Percentiles rank a stretch among this genome's conserved stretches.
phyloP scores from a whole-genome alignment of 1,140 invertebrate genomes.

The Zaprionus ghesquierei region DNA sequence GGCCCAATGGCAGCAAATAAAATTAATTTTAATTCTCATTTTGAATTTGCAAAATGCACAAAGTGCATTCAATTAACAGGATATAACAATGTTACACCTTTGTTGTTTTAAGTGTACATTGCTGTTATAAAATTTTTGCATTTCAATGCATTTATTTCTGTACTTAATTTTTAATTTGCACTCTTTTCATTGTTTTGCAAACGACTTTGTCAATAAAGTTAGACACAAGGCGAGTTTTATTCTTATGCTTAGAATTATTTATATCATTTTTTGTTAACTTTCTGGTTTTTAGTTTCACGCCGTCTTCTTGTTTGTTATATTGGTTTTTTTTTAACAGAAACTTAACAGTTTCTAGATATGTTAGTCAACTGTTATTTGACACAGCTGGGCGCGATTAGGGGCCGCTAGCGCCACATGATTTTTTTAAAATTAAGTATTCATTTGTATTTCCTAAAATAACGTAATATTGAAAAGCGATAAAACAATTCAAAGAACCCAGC shows the following conservation, averaged over 20 bases:
- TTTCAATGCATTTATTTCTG: neutral
- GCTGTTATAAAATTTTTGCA: neutral
- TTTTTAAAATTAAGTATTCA: too few relatives aligned
- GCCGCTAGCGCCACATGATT: too few relatives aligned
- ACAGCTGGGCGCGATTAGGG: too few relatives aligned
- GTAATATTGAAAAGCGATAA: too few relatives aligned
- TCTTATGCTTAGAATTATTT: neutral
- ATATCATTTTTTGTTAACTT: neutral
- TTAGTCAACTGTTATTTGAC: too few relatives aligned
- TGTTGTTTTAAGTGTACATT: neutral
- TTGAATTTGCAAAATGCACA: neutral
- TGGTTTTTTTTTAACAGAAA: neutral
- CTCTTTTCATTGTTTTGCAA: neutral
- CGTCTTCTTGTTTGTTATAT: neutral
- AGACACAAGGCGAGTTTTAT: neutral
- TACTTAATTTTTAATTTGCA: neutral
- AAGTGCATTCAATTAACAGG: neutral
- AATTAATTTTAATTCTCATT: neutral
- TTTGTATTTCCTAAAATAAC: too few relatives aligned
- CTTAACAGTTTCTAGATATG: neutral
- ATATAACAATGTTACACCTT: neutral
- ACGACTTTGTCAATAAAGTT: neutral
- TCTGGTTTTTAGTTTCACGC: neutral
- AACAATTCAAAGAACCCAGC: too few relatives aligned
- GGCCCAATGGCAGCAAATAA: neutral